Percentiles rank a stretch among this genome's conserved stretches.
Conservation (phyloP, 2,888 invertebrate species). For the Chrysolina oricalcia region DNA sequence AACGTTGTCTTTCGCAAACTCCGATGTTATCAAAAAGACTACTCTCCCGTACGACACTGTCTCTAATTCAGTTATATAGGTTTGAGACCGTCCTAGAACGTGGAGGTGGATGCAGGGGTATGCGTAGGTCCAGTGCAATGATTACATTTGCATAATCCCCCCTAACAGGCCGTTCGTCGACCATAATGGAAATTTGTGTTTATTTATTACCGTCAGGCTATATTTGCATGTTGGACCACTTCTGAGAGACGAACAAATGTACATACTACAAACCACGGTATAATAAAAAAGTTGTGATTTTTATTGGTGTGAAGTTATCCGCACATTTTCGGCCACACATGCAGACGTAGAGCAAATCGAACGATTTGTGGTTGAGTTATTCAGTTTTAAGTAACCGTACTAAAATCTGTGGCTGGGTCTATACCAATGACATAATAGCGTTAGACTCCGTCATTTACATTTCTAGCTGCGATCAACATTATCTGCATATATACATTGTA, state of each 20-base stretch:
- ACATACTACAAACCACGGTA: slow-evolving; percentile 11
- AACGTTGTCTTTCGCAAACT: no score
- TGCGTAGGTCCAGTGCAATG: slow-evolving; percentile 66
- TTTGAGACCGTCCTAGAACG: slow-evolving; percentile 61
- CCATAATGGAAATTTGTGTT: slow-evolving; percentile 66
- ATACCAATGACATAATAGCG: no score
- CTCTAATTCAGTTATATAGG: slow-evolving; percentile 63
- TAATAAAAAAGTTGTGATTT: not conserved
- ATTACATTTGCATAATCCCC: slow-evolving; percentile 70
- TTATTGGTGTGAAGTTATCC: no score
- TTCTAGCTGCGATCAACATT: no score
- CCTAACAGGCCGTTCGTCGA: slow-evolving; percentile 62
- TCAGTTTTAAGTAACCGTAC: no score
- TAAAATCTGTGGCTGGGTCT: no score
- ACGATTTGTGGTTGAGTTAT: no score
- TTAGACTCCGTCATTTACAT: no score
- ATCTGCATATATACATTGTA: no score
- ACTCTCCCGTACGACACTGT: slow-evolving; percentile 30
- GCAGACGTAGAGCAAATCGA: no score
- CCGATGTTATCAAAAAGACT: no score
- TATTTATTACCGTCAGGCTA: slow-evolving; percentile 62
- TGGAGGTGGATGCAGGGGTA: slow-evolving; percentile 57
- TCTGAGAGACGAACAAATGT: slow-evolving; percentile 39
- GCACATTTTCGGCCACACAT: no score
- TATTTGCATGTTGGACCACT: slow-evolving; percentile 54